Base-by-base conservation (phyloP, 2,797 vertebrate species). In the Balearica regulorum region DNA sequence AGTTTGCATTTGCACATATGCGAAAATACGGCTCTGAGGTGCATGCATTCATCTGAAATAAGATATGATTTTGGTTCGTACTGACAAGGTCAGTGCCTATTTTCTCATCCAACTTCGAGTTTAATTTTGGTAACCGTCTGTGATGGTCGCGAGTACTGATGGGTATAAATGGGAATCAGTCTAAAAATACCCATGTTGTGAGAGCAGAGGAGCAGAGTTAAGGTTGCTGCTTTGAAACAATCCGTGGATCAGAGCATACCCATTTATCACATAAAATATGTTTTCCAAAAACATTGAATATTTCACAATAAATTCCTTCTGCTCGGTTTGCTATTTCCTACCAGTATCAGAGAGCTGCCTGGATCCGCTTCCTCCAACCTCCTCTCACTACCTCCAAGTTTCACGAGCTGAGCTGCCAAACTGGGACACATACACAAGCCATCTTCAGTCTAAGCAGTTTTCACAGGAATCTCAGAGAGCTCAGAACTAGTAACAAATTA, bases 21-120 rank as follows among this genome's bases (percentile, higher is more conserved):
- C 62, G 41, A 77, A 85, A 93, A 77, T 3, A 65, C 1, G 2
- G 69, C 82, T 94, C 94, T 20, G 68, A 73, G 78, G 64, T 80
- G 39, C 61, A 22, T 51, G 53, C 68, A 81, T 84, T 94, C 51
- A 31, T 83, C 82, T 92, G 79, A 92, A 93, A 83, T 48, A 87
- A 81, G 84, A 87, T 33, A n/a, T 5, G 78, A 89, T 91, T 86
- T 83, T 65, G 55, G 89, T 80, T 93, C 64, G 57, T 55, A 43
- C 78, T 93, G 94, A 95, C 94, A 96, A 94, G 92, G 94, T 91
- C 94, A 94, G 65, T 54, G 89, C 81, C 89, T 73, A 20, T 91
- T 93, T 91, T 92, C 61, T 91, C 87, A 92, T 71, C 75, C 94
- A 95, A 87, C 84, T 94, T 83, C 92, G 75, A 81, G 71, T 85